Evolutionary conservation across 2,113 vertebrate genomes (phyloP).

Genomic region (Melanerpes formicivorus): DNA sequence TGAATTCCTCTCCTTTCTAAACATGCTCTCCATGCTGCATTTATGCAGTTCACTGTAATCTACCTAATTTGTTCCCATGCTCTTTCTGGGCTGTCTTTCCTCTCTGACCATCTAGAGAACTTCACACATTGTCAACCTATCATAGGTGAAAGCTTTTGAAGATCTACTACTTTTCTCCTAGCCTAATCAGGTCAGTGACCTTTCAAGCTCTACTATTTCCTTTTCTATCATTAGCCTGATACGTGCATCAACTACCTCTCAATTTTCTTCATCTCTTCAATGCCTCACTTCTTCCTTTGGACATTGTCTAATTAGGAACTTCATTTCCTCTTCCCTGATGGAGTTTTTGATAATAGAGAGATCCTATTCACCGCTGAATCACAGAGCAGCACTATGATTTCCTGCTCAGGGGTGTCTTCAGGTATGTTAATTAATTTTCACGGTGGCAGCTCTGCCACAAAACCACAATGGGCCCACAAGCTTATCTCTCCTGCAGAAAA

Average conservation of each 20-base stretch:
- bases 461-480: conserved; percentile 5
- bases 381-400: conserved; percentile 67
- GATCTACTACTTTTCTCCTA: conserved; percentile 77
- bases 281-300: conserved; percentile 87
- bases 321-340: conserved; percentile 90
- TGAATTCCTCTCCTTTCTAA: not conserved
- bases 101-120: conserved; percentile 66
- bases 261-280: conserved; percentile 79
- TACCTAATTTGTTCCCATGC: conserved; percentile 58
- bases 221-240: conserved; percentile 91
- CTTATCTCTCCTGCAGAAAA: not conserved
- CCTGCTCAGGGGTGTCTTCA: conserved; percentile 64
- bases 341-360: conserved; percentile 79
- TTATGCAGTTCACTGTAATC: conserved; percentile 44
- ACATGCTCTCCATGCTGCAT: conserved; percentile 5
- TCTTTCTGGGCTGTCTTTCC: conserved; percentile 44
- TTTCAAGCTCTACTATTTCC: conserved; percentile 85
- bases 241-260: conserved; percentile 77
- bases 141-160: conserved; percentile 85
- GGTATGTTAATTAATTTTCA: conserved; percentile 67
- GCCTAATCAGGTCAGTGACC: conserved; percentile 90
- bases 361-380: conserved; percentile 75
- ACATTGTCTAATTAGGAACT: conserved; percentile 93
- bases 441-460: conserved; percentile 16
- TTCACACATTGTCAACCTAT: conserved; percentile 75